Percentiles rank a stretch among this genome's conserved stretches.
Evolutionary conservation across 2,888 invertebrate species (phyloP).

Genomic region (Syrista parreyssii): DNA sequence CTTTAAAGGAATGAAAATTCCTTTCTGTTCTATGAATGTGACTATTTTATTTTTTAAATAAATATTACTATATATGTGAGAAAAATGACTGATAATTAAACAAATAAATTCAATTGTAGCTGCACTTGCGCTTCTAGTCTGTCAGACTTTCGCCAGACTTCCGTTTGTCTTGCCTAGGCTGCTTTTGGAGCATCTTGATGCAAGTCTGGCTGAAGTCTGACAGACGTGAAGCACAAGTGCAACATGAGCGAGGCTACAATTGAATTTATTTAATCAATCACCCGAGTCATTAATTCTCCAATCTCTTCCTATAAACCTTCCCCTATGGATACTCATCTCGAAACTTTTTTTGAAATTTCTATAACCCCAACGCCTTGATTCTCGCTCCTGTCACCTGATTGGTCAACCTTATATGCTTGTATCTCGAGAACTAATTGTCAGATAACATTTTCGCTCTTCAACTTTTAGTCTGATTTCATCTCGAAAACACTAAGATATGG

Average conservation of each 20-base stretch:
- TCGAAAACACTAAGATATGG: not conserved
- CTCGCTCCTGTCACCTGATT: too few relatives aligned
- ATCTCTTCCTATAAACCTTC: too few relatives aligned
- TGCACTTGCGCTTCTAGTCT: not conserved
- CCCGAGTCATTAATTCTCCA: too few relatives aligned
- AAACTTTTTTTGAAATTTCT: too few relatives aligned
- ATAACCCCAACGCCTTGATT: too few relatives aligned
- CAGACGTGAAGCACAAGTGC: too few relatives aligned
- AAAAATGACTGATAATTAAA: not conserved
- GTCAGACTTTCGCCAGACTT: not conserved
- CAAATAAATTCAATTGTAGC: not conserved
- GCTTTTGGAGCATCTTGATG: constrained; percentile 2
- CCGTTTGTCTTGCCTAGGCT: constrained; percentile 3
- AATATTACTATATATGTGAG: not conserved
- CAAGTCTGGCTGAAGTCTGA: constrained; percentile 10
- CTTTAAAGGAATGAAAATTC: not conserved
- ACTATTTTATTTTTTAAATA: not conserved
- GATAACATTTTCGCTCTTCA: too few relatives aligned
- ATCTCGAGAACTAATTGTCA: too few relatives aligned
- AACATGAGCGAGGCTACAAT: not conserved
- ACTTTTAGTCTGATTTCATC: too few relatives aligned
- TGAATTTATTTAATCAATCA: not conserved
- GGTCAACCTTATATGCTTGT: too few relatives aligned
- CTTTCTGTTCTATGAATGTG: not conserved
- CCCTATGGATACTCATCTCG: too few relatives aligned